Evolutionary conservation across 2,888 invertebrate genomes (phyloP).

Genomic region (Drosophila formosana): DNA sequence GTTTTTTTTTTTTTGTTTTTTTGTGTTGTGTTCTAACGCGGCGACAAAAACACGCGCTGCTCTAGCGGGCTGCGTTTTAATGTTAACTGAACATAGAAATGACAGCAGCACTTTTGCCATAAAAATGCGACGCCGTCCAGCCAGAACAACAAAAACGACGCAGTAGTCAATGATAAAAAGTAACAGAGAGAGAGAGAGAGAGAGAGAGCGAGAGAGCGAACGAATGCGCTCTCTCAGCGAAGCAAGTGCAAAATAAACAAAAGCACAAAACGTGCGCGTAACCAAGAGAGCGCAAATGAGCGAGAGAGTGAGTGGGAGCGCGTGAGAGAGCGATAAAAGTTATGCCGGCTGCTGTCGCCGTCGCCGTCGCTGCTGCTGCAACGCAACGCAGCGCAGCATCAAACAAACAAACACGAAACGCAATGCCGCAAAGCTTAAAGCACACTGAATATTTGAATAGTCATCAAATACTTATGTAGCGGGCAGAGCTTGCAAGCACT

Average conservation of each 20-base stretch:
- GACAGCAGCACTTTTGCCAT: slow-evolving; percentile 59
- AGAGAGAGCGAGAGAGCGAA: slow-evolving; percentile 21
- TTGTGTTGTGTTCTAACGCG: slow-evolving; percentile 41
- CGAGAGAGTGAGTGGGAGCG: too few relatives aligned
- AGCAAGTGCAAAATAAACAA: slow-evolving; percentile 71
- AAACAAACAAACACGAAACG: slow-evolving; percentile 46
- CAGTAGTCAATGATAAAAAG: slow-evolving; percentile 58
- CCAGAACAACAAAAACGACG: slow-evolving; percentile 56
- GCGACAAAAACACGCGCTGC: slow-evolving; percentile 63
- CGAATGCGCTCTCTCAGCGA: slow-evolving; percentile 14
- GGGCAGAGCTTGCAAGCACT: slow-evolving; percentile 6
- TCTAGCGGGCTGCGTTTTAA: slow-evolving; percentile 73
- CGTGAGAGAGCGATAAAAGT: slow-evolving; percentile 13
- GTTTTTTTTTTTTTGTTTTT: slow-evolving; percentile 12
- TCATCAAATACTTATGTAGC: slow-evolving; percentile 38
- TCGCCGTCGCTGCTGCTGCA: slow-evolving; percentile 6
- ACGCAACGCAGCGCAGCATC: slow-evolving; percentile 27
- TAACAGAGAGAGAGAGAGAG: slow-evolving; percentile 41
- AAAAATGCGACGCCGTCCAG: slow-evolving; percentile 67
- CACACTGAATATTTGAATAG: slow-evolving; percentile 48
- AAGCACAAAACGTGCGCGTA: slow-evolving; percentile 59
- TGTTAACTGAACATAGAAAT: slow-evolving; percentile 73
- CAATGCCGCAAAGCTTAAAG: slow-evolving; percentile 51
- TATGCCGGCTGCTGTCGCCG: slow-evolving; percentile 46
- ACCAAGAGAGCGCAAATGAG: not conserved